phyloP scores from a whole-genome alignment of 1,140 invertebrate species.

The Cherax quadricarinatus region DNA sequence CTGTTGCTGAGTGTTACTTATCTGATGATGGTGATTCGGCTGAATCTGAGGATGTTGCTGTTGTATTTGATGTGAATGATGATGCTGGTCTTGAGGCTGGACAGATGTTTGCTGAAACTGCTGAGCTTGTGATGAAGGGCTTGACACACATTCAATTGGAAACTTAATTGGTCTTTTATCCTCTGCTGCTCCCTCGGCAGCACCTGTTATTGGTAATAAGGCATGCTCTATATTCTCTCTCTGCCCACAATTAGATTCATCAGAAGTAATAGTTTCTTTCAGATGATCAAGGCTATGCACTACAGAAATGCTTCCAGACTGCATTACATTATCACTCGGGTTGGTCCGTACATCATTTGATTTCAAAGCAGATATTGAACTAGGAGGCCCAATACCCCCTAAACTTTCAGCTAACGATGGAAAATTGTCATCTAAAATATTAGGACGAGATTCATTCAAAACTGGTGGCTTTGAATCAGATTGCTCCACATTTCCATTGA shows the following conservation, averaged over 20 bases:
- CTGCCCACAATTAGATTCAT: background rate
- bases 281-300: slow-evolving; percentile 12
- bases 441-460: slow-evolving; percentile 50
- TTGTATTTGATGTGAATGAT: background rate
- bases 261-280: slow-evolving; percentile 12
- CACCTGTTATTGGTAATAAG: background rate
- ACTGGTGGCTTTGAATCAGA: slow-evolving; percentile 12
- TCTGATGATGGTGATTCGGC: slow-evolving; percentile 7
- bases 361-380: slow-evolving; percentile 44
- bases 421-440: slow-evolving; percentile 65
- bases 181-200: background rate
- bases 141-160: background rate
- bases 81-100: background rate
- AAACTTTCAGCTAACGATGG: slow-evolving; percentile 62
- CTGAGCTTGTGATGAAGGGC: slow-evolving; percentile 1
- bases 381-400: slow-evolving; percentile 30
- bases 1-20: slow-evolving; percentile 12
- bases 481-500: slow-evolving; percentile 24
- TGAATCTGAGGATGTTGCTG: background rate
- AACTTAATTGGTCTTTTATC: slow-evolving; percentile 4
- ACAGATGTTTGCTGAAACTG: background rate
- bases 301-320: slow-evolving; percentile 15
- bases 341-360: slow-evolving; percentile 39
- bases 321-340: slow-evolving; percentile 31
- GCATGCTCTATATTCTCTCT: background rate